Base-by-base conservation (phyloP, 2,797 vertebrate genomes). In the Mus minutoides region DNA sequence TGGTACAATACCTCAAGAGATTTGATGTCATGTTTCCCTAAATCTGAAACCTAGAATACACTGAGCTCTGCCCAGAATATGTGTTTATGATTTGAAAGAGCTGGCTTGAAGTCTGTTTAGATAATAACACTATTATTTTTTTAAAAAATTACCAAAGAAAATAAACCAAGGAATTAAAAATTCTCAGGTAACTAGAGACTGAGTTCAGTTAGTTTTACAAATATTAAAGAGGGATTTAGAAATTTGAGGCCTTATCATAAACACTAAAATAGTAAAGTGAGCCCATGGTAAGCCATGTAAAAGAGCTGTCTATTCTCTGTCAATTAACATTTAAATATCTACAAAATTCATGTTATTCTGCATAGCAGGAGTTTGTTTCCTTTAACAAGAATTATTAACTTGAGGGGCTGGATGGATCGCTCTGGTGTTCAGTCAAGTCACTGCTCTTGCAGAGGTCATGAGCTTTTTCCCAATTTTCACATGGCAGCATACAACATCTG, bases 1-100 rank as follows among this genome's bases (percentile, higher is more conserved):
- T 96, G 97, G 29, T 95, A 94, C 75, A 89, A 90, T 86, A 95
- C 10, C 69, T 34, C 62, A 89, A 91, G 69, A 94, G 90, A 96
- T 84, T 90, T 62, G 73, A 94, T 96, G 83, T 76, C 31, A 64
- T 71, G 58, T 90, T 96, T 95, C 62, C 83, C 37, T 96, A 60
- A 96, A 95, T 67, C 37, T 37, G 86, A 71, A 82, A 94, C 31
- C 49, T 52, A 88, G 13, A n/a, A 54, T 62, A 93, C 31, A 40
- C 58, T 89, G 43, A 13, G 77, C 77, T 90, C 13, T 95, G 8
- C 56, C 79, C 88, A 97, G 56, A 92, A 84, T 89, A 56, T 12
- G 10, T 85, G 40, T 76, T 84, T 49, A 46, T 89, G 46, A 69
- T 46, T 77, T 90, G n/a, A 94, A 91, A 94, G 64, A 37, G 19